Evolutionary conservation across 2,888 invertebrate species (phyloP).

Genomic region (Macrophya annulata): DNA sequence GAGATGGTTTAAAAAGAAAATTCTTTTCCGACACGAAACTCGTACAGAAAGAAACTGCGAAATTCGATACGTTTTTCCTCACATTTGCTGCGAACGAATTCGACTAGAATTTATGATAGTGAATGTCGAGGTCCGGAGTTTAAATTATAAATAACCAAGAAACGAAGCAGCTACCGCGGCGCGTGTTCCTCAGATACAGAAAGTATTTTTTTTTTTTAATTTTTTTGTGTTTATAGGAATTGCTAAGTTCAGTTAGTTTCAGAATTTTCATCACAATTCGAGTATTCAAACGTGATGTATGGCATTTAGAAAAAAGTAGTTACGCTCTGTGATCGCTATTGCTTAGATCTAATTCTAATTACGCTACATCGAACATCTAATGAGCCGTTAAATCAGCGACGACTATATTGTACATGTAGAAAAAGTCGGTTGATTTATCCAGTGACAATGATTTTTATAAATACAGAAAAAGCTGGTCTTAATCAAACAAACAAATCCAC

Average conservation of each 20-base stretch:
- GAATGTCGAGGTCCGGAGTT: not conserved
- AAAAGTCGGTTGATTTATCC: not conserved
- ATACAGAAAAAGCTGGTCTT: not conserved
- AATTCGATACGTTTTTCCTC: not conserved
- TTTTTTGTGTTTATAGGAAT: not conserved
- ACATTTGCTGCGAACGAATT: not conserved
- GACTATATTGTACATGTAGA: not conserved
- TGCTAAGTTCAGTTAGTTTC: not conserved
- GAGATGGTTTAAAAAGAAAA: not conserved
- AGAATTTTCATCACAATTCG: not conserved
- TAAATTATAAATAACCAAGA: constrained; percentile 19
- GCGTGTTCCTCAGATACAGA: not conserved
- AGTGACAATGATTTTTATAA: not conserved
- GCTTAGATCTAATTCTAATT: constrained; percentile 31
- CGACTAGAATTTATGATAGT: not conserved
- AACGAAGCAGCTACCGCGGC: not conserved
- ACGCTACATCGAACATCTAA: constrained; percentile 38
- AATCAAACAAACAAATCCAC: not conserved
- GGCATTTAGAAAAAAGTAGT: not conserved
- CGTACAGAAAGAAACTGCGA: not conserved
- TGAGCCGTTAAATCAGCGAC: constrained; percentile 27
- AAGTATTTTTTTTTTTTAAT: too few relatives aligned
- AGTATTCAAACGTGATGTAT: not conserved
- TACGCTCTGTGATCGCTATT: not conserved
- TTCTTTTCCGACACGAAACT: not conserved